A percentile compares a stretch with the other conserved stretches of the same genome.
Conservation (phyloP, 2,797 vertebrate genomes). For the Rhinatrema bivittatum region DNA sequence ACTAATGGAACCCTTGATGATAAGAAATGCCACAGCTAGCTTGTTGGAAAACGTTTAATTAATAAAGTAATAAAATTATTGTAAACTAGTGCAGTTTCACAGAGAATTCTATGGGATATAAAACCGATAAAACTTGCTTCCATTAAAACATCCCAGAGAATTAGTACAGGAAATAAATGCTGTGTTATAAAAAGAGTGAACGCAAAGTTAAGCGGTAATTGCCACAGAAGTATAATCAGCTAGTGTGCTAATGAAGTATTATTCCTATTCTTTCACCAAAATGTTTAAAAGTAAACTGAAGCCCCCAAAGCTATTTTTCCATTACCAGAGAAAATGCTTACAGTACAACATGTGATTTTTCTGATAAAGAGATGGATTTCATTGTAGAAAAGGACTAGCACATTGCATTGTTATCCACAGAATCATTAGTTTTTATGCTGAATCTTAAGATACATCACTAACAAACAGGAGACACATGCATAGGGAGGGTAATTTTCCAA, state of each 20-base stretch:
- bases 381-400: too few species aligned
- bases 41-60: slow-evolving; percentile 80
- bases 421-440: too few species aligned
- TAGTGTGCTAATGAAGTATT: slow-evolving; percentile 25
- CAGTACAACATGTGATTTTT: too few species aligned
- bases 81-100: slow-evolving; percentile 73
- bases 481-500: too few species aligned
- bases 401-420: too few species aligned
- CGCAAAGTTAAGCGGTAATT: slow-evolving; percentile 36
- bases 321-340: slow-evolving; percentile 6
- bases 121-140: slow-evolving; percentile 59
- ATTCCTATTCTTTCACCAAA: slow-evolving; percentile 5
- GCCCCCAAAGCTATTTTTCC: slow-evolving; percentile 18
- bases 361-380: too few species aligned
- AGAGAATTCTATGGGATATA: slow-evolving; percentile 67
- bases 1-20: slow-evolving; percentile 80
- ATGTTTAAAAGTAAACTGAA: neutral
- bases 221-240: slow-evolving; percentile 30
- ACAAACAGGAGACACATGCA: too few species aligned
- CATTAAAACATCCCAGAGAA: slow-evolving; percentile 51
- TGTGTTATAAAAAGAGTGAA: slow-evolving; percentile 42
- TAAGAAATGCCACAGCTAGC: slow-evolving; percentile 74
- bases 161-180: slow-evolving; percentile 58
- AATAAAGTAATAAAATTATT: slow-evolving; percentile 81
- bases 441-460: too few species aligned